Evolutionary conservation across 2,113 vertebrate species (phyloP), one percentile per base, ranked within the genome.

Genomic region (Pogona vitticeps): DNA sequence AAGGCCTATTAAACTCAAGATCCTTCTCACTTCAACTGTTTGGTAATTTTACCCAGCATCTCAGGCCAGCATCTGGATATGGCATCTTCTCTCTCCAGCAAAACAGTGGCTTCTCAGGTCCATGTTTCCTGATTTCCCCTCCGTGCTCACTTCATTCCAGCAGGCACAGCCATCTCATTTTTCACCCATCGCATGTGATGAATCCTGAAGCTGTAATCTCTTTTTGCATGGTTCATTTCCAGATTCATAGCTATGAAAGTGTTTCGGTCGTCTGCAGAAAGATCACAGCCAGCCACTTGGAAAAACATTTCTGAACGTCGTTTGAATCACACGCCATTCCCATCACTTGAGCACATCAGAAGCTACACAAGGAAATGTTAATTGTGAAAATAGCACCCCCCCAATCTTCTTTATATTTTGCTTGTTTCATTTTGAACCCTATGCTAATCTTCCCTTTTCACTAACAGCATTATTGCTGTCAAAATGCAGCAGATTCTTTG

Each of bases 181-280:
- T 95, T 95, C 95, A 94, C 84, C 72, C 1, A 13, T 86, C 86
- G 90, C 92, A 88, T 23, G 23, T 80, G 52, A 88, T 89, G 92
- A 95, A 93, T 94, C 92, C 94, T 94, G 86, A 92, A 91, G 88
- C 92, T 86, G 65, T 95, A 94, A 95, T 94, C 92, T 94, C 92
- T 92, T 96, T 95, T 92, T 94, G 91, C 96, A 96, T 90, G 94
- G 91, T 95, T 91, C 87, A 3, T 40, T 86, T 52, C 89, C 85
- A 91, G 72, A 92, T 92, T 91, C 91, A 92, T 91, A 92, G 85
- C 94, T 88, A 82, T 91, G 88, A 92, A 91, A 78, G 52, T 71
- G 28, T 92, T 85, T 88, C 70, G 2, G 52, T 89, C 89, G 86
- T 85, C 88, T 93, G 91, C 15, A 86, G 76, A 73, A 89, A 52